These are phyloP conservation scores for Thereva nobilitata DNA, from an alignment of 2,888 invertebrate genomes.

Conservation along the genomic window DNA sequence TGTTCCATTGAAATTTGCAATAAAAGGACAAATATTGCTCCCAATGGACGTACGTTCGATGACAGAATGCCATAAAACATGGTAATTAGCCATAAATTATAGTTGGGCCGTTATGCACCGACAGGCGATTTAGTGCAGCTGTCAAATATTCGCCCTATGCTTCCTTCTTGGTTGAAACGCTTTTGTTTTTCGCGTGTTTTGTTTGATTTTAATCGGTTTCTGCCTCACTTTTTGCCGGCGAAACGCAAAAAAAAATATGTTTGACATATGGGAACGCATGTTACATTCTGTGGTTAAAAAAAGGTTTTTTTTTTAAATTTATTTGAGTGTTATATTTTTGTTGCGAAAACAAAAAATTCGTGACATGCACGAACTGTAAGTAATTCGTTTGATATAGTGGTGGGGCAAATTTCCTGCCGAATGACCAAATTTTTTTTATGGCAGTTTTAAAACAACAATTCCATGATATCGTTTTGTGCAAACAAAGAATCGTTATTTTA, in stretches of 20 bases:
- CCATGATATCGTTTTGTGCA: no score
- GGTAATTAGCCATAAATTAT: constrained; percentile 40
- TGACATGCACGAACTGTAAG: no score
- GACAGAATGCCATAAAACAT: constrained; percentile 35
- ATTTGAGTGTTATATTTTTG: no score
- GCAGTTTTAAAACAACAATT: no score
- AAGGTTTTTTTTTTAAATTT: no score
- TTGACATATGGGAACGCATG: constrained; percentile 15
- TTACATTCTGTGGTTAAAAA: no score
- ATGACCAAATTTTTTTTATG: no score
- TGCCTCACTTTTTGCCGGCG: constrained; percentile 16
- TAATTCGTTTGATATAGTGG: no score
- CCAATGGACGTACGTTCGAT: constrained; percentile 30
- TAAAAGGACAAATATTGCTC: constrained; percentile 26
- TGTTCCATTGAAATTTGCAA: constrained; percentile 26
- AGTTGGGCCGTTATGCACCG: constrained; percentile 30
- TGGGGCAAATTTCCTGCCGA: no score
- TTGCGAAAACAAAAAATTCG: no score
- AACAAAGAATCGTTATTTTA: no score
- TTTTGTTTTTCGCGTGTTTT: constrained; percentile 29
- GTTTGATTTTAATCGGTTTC: constrained; percentile 29
- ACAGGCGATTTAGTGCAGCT: constrained; percentile 39
- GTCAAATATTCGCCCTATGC: constrained; percentile 30
- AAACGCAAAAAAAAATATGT: constrained; percentile 8
- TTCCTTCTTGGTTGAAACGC: constrained; percentile 12